A percentile compares a stretch with the other conserved stretches of the same genome.
These are phyloP conservation scores for Ia io DNA, from an alignment of 2,113 vertebrate species.

Conservation along the genomic window DNA sequence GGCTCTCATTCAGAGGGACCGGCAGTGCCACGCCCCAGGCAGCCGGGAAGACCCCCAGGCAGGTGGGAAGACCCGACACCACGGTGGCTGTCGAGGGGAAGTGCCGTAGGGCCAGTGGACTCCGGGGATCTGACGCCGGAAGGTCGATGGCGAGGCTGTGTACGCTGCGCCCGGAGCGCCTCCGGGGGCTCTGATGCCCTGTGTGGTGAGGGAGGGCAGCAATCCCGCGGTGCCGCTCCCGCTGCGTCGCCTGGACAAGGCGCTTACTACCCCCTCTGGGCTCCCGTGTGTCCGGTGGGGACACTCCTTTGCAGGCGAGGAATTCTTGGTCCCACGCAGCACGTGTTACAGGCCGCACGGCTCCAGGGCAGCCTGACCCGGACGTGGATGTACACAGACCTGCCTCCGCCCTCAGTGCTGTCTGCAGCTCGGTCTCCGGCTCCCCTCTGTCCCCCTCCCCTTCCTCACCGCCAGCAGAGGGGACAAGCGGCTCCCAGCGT, in stretches of 20 bases:
- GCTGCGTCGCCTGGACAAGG: not conserved
- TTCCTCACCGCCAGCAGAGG: not conserved
- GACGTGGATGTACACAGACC: no score
- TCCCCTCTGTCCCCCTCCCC: not conserved
- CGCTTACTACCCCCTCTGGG: not conserved
- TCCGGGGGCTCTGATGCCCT: not conserved
- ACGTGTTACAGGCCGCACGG: not conserved
- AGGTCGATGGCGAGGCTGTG: not conserved
- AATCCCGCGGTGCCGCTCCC: no score
- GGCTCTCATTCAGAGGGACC: not conserved
- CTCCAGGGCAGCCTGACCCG: no score
- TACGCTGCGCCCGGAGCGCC: not conserved
- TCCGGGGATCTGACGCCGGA: not conserved
- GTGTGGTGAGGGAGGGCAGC: no score
- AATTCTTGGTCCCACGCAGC: not conserved
- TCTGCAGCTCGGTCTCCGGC: not conserved
- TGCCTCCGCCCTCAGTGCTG: no score
- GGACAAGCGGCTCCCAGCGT: not conserved
- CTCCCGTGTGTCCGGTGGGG: not conserved
- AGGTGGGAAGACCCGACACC: not conserved
- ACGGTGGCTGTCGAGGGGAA: rapidly evolving
- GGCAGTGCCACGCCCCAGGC: not conserved
- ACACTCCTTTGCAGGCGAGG: not conserved
- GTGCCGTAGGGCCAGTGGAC: not conserved
- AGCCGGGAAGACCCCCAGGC: not conserved